These are phyloP conservation scores for Eulemur coronatus DNA, from an alignment of 2,797 vertebrate genomes.

Conservation along the genomic window DNA sequence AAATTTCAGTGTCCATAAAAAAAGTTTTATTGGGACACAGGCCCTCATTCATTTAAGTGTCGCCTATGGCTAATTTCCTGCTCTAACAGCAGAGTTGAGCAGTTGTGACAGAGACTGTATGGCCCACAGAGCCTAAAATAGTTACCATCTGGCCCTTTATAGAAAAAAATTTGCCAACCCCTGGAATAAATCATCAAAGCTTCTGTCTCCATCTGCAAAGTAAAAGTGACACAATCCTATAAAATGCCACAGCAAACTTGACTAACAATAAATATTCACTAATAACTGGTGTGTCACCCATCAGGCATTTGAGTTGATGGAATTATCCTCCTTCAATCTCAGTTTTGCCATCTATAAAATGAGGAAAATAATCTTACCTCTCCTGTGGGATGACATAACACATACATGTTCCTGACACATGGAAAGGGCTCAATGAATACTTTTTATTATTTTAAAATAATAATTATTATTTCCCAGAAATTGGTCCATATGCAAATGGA, in stretches of 20 bases:
- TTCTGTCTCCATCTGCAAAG: neutral
- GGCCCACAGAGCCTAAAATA: neutral
- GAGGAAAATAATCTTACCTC: neutral
- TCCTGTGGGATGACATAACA: neutral
- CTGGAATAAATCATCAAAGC: neutral
- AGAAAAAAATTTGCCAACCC: neutral
- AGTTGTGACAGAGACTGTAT: neutral
- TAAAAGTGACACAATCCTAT: conserved; percentile 22
- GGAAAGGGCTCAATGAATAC: neutral
- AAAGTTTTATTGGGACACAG: neutral
- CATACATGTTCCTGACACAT: neutral
- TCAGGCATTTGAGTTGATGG: neutral
- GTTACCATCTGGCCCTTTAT: neutral
- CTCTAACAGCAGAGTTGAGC: neutral
- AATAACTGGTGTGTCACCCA: neutral
- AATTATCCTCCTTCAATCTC: neutral
- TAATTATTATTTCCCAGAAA: neutral
- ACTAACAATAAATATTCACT: neutral
- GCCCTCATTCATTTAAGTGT: neutral
- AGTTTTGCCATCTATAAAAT: neutral
- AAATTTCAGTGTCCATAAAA: neutral
- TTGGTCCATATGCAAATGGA: neutral
- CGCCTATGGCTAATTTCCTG: neutral
- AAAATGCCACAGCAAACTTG: neutral
- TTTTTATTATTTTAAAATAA: conserved; percentile 11